Conservation (phyloP, 23 tunicate species). For the Diplosoma virens region DNA sequence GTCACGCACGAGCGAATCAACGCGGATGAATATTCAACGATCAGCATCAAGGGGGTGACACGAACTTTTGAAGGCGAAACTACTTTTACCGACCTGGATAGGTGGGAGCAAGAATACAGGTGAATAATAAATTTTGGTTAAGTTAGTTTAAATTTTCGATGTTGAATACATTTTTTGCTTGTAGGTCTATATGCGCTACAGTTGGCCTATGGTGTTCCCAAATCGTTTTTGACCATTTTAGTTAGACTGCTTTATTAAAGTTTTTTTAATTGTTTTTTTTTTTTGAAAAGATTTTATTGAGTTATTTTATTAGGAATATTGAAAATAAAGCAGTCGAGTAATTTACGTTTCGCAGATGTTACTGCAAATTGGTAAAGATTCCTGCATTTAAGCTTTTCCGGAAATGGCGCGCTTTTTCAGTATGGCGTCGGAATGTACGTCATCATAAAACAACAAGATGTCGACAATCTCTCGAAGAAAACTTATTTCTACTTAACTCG, state of each 20-base stretch:
- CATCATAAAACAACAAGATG: conserved; percentile 60
- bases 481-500: conserved; percentile 71
- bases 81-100: conserved; percentile 77
- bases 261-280: too few species aligned
- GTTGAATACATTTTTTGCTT: too few species aligned
- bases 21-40: conserved; percentile 68
- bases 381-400: conserved; percentile 85
- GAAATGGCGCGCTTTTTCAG: conserved; percentile 81
- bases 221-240: too few species aligned
- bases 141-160: not conserved
- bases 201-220: too few species aligned
- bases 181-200: too few species aligned
- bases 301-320: too few species aligned
- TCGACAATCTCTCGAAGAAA: conserved; percentile 65
- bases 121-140: not conserved
- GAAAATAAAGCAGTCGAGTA: too few species aligned
- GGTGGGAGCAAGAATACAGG: conserved; percentile 97
- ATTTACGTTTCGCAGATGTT: conserved; percentile 65
- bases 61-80: conserved; percentile 64
- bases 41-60: conserved; percentile 76
- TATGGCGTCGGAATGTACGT: conserved; percentile 88
- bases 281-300: too few species aligned
- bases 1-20: conserved; percentile 69
- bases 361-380: conserved; percentile 68
- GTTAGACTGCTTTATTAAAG: too few species aligned